Percentiles rank a stretch among this genome's conserved stretches.
Evolutionary conservation across 2,797 vertebrate genomes (phyloP).

Genomic region (Bovichtus diacanthus): DNA sequence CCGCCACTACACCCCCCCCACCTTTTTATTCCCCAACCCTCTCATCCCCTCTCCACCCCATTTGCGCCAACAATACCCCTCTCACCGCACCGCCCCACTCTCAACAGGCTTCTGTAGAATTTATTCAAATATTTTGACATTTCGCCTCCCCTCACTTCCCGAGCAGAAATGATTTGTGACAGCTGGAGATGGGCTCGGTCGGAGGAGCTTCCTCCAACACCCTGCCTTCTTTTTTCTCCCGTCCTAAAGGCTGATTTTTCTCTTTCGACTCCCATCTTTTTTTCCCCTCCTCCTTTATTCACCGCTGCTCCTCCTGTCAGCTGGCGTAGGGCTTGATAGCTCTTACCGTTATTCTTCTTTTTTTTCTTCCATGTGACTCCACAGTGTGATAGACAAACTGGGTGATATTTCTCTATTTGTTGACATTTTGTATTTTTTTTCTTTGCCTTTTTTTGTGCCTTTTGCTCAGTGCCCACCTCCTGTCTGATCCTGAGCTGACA

Average conservation of each 20-base stretch:
- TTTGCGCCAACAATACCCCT: slow-evolving; percentile 79
- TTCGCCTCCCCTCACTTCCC: slow-evolving; percentile 98
- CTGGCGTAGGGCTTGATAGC: slow-evolving; percentile 66
- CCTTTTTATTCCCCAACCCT: slow-evolving; percentile 63
- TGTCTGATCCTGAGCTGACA: slow-evolving; percentile 73
- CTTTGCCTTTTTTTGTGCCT: slow-evolving; percentile 57
- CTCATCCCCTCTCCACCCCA: slow-evolving; percentile 77
- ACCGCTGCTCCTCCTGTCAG: slow-evolving; percentile 75
- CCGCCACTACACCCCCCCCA: slow-evolving; percentile 17
- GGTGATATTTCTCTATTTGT: slow-evolving; percentile 79
- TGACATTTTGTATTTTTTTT: slow-evolving; percentile 77
- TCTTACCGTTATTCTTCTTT: slow-evolving; percentile 32
- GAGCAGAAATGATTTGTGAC: slow-evolving; percentile 99
- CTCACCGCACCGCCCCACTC: slow-evolving; percentile 68
- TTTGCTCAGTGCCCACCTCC: slow-evolving; percentile 69
- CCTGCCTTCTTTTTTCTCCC: slow-evolving; percentile 52
- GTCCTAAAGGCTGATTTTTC: slow-evolving; percentile 74
- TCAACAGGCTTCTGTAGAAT: slow-evolving; percentile 91
- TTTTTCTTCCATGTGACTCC: slow-evolving; percentile 63
- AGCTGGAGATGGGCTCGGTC: slow-evolving; percentile 91
- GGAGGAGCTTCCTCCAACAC: slow-evolving; percentile 81
- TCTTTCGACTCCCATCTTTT: slow-evolving; percentile 55
- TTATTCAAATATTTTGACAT: slow-evolving; percentile 99
- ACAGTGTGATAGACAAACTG: slow-evolving; percentile 75
- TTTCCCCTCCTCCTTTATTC: slow-evolving; percentile 59